These are phyloP conservation scores for Rhagoletis pomonella DNA, from an alignment of 1,140 invertebrate species.

Conservation along the genomic window DNA sequence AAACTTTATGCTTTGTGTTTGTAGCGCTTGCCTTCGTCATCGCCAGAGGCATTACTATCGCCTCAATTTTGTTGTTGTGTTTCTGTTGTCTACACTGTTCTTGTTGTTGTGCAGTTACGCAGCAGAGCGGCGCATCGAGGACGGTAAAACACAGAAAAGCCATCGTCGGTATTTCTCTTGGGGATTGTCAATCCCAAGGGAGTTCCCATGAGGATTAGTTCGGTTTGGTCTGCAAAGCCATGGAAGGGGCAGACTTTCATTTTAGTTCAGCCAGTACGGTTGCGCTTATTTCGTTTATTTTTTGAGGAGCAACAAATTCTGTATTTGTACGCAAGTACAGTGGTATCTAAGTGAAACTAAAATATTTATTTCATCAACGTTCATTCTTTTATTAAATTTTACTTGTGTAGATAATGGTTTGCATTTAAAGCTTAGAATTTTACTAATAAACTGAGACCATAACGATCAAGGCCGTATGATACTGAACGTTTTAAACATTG, in stretches of 20 bases:
- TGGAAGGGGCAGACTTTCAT: conserved; percentile 44
- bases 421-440: too few species aligned
- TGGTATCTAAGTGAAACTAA: too few species aligned
- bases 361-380: too few species aligned
- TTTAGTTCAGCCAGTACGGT: conserved; percentile 33
- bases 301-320: background rate
- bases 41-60: conserved; percentile 49
- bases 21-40: conserved; percentile 24
- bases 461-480: too few species aligned
- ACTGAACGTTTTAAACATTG: too few species aligned
- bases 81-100: conserved; percentile 5
- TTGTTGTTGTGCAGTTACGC: conserved; percentile 3
- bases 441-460: too few species aligned
- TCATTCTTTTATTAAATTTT: too few species aligned
- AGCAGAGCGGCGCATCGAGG: conserved; percentile 7
- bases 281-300: conserved; percentile 21
- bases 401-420: too few species aligned
- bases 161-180: conserved; percentile 74
- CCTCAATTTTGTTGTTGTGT: conserved; percentile 46
- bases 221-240: conserved; percentile 38
- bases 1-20: conserved; percentile 41
- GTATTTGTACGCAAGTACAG: too few species aligned
- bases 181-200: conserved; percentile 72
- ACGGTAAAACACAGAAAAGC: conserved; percentile 73
- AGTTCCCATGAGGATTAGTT: conserved; percentile 63